Conservation (phyloP, 1,140 invertebrate species). For the Teleogryllus occipitalis region DNA sequence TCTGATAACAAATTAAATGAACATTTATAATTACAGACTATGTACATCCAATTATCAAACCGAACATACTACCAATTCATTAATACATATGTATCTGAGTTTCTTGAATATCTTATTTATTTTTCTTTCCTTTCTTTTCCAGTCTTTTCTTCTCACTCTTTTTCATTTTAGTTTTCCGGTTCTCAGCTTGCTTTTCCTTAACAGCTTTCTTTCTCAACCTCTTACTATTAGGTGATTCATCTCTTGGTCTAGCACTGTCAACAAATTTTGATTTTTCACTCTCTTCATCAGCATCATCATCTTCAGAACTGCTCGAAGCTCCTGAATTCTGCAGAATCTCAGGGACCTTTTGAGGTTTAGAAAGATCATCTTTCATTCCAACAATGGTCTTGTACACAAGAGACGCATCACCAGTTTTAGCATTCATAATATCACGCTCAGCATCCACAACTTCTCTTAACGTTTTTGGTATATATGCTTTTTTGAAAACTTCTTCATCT, state of each 20-base stretch:
- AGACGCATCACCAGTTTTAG: slow-evolving; percentile 64
- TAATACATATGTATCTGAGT: too few relatives aligned
- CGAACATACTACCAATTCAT: too few relatives aligned
- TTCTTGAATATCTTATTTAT: too few relatives aligned
- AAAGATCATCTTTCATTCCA: slow-evolving; percentile 63
- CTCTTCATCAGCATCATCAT: slow-evolving; percentile 37
- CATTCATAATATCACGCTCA: slow-evolving; percentile 78
- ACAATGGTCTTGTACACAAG: slow-evolving; percentile 71
- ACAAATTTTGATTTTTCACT: slow-evolving; percentile 51
- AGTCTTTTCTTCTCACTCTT: slow-evolving; percentile 93
- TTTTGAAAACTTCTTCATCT: slow-evolving; percentile 87
- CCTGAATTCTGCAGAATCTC: slow-evolving; percentile 37
- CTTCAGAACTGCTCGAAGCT: slow-evolving; percentile 38
- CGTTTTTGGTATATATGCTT: slow-evolving; percentile 88
- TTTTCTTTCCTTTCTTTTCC: slow-evolving; percentile 46
- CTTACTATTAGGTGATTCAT: slow-evolving; percentile 81
- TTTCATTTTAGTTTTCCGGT: slow-evolving; percentile 84
- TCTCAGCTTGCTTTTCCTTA: slow-evolving; percentile 83
- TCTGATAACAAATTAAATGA: too few relatives aligned
- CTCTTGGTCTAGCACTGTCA: slow-evolving; percentile 61
- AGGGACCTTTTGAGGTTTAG: slow-evolving; percentile 51
- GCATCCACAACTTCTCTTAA: slow-evolving; percentile 86
- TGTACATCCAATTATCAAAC: too few relatives aligned
- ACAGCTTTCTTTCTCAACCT: slow-evolving; percentile 71
- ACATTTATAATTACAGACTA: too few relatives aligned